phyloP scores from a whole-genome alignment of 2,888 invertebrate species.

The Euzetes globulus region DNA sequence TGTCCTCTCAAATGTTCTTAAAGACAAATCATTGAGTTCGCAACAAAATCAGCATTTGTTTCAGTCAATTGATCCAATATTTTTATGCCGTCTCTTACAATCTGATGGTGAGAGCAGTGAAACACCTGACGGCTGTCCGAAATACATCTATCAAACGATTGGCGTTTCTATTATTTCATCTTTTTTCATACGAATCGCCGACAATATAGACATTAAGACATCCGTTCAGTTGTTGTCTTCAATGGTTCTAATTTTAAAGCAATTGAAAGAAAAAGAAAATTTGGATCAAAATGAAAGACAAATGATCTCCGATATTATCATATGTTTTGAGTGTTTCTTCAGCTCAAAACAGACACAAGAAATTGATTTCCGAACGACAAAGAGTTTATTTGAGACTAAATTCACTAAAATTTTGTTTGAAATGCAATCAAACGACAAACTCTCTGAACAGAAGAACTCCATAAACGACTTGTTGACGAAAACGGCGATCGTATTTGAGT shows the following conservation, averaged over 20 bases:
- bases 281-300: constrained; percentile 12
- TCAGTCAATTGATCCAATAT: neutral
- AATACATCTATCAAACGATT: constrained; percentile 16
- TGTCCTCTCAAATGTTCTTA: constrained; percentile 2
- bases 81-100: neutral
- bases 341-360: neutral
- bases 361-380: neutral
- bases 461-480: neutral
- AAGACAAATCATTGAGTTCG: constrained; percentile 24
- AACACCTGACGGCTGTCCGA: neutral
- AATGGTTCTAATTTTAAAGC: neutral
- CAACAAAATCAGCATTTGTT: constrained; percentile 11
- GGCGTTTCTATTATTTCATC: constrained; percentile 6
- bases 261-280: neutral
- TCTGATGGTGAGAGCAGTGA: neutral
- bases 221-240: constrained; percentile 13
- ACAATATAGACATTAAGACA: neutral
- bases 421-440: neutral
- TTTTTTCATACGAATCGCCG: neutral
- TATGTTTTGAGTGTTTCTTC: constrained; percentile 24
- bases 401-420: constrained; percentile 13
- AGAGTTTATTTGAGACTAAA: constrained; percentile 15
- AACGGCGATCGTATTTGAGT: constrained; percentile 3
- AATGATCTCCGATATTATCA: constrained; percentile 12
- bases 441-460: neutral